A percentile compares a stretch with the other conserved stretches of the same genome.
Conservation (phyloP, 2,797 vertebrate genomes). For the Aldrovandia affinis region DNA sequence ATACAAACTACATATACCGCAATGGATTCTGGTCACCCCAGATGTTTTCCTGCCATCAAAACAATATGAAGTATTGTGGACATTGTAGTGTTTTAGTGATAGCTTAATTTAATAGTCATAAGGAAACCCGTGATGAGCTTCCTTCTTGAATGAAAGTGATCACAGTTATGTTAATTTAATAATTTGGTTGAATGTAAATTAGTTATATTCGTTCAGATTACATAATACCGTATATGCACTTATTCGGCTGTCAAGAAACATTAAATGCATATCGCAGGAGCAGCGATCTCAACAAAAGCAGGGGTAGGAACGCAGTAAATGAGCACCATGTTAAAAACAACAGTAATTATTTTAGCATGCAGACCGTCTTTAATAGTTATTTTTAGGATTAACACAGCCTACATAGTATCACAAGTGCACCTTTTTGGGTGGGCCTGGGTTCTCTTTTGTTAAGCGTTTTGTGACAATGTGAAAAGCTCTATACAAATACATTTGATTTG, state of each 20-base stretch:
- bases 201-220: neutral
- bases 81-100: constrained; percentile 40
- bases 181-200: neutral
- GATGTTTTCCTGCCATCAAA: constrained; percentile 10
- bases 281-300: neutral
- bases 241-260: neutral
- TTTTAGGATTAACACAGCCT: too few species aligned
- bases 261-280: neutral
- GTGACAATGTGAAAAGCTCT: too few species aligned
- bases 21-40: neutral
- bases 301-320: neutral
- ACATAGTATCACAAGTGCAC: too few species aligned
- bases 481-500: too few species aligned
- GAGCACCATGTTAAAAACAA: neutral
- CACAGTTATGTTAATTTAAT: neutral
- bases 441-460: too few species aligned
- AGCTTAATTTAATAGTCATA: neutral
- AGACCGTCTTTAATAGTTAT: too few species aligned
- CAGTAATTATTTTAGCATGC: neutral
- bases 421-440: too few species aligned
- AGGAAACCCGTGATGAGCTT: neutral
- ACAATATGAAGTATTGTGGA: constrained; percentile 36
- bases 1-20: constrained; percentile 65
- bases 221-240: neutral
- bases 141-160: neutral